phyloP scores from a whole-genome alignment of 2,797 vertebrate genomes.

The Cossypha caffra region DNA sequence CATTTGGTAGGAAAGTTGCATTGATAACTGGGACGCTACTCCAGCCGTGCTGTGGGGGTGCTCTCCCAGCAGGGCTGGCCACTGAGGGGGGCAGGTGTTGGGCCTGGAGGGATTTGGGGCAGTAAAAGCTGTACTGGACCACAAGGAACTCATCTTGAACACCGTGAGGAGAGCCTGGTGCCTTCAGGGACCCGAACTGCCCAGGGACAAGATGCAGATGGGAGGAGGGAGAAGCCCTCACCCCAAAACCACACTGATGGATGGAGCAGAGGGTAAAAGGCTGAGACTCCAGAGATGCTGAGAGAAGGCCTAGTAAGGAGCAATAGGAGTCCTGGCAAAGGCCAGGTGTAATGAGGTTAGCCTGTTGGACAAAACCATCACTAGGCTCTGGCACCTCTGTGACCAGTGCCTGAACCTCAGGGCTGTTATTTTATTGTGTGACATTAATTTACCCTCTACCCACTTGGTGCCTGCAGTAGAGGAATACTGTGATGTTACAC shows the following conservation, averaged over 20 bases:
- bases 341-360: background rate
- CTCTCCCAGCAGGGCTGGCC: background rate
- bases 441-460: background rate
- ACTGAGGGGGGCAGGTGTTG: fast-evolving
- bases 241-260: background rate
- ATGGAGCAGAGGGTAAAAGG: fast-evolving
- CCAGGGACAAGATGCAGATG: fast-evolving
- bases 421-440: fast-evolving
- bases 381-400: background rate
- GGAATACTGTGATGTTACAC: background rate
- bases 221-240: background rate
- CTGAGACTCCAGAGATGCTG: background rate
- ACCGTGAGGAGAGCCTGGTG: background rate
- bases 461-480: background rate
- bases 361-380: background rate
- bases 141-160: fast-evolving
- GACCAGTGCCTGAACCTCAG: background rate
- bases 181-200: background rate
- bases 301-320: background rate
- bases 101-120: background rate
- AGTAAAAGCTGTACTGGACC: background rate
- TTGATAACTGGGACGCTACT: slow-evolving; percentile 57
- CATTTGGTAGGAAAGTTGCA: slow-evolving; percentile 70
- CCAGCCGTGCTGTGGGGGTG: background rate
- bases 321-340: background rate